Conservation (phyloP, 2,113 vertebrate genomes). For the Ammodytes dubius region DNA sequence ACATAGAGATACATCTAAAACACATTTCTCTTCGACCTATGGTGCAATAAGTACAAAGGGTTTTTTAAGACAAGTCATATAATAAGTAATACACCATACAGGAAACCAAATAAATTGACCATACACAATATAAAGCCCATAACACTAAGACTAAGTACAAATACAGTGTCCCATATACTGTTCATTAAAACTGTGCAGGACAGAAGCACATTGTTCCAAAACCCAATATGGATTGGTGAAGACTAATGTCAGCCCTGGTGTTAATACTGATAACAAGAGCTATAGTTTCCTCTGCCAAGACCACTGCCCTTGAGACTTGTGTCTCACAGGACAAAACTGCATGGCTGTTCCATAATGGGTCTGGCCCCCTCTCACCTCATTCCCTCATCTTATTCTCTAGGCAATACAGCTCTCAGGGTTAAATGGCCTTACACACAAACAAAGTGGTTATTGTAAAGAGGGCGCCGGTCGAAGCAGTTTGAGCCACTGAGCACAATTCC, state of each 20-base stretch:
- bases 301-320: no score
- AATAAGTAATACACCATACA: no score
- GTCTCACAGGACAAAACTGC: no score
- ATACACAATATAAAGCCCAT: no score
- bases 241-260: background rate
- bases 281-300: background rate
- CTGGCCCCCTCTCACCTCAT: background rate
- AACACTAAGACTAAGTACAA: no score
- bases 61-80: no score
- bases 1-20: no score
- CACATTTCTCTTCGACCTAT: no score
- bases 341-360: background rate
- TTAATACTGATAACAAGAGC: background rate
- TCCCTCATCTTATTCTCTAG: background rate
- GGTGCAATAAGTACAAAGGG: no score
- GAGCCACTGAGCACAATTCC: background rate
- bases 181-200: background rate
- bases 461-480: background rate
- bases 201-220: background rate
- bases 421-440: background rate
- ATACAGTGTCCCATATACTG: no score
- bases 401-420: background rate
- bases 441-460: constrained; percentile 6
- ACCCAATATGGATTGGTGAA: background rate
- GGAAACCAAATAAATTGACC: no score